Conservation (phyloP, 2,888 invertebrate genomes). For the Cyaniris semiargus region DNA sequence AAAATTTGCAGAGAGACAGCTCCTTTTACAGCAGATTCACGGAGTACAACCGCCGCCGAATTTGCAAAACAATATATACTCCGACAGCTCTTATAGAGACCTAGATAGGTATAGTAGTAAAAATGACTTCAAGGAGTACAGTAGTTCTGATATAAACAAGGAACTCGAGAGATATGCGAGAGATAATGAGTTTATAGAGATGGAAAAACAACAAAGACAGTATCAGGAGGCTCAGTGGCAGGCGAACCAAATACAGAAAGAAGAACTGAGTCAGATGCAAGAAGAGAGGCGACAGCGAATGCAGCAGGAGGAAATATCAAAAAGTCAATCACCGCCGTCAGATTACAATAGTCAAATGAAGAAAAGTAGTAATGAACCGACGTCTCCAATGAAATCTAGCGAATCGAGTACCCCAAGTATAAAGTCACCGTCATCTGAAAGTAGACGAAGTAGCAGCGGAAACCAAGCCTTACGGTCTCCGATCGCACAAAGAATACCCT, state of each 20-base stretch:
- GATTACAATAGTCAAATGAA: constrained; percentile 61
- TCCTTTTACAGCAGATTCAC: constrained; percentile 81
- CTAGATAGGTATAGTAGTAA: constrained; percentile 72
- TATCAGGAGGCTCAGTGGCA: constrained; percentile 71
- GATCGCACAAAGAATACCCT: constrained; percentile 89
- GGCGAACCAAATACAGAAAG: constrained; percentile 59
- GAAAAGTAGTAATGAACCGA: constrained; percentile 55
- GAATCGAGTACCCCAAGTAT: constrained; percentile 73
- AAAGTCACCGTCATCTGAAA: constrained; percentile 75
- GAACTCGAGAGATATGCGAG: constrained; percentile 65
- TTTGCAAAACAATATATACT: constrained; percentile 74
- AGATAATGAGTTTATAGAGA: constrained; percentile 67
- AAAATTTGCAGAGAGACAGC: constrained; percentile 82
- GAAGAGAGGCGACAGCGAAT: constrained; percentile 62
- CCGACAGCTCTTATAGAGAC: constrained; percentile 72
- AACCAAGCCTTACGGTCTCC: constrained; percentile 88
- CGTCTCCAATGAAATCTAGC: constrained; percentile 74
- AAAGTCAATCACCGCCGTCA: constrained; percentile 61
- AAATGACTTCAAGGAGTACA: constrained; percentile 70
- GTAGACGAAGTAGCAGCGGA: constrained; percentile 74
- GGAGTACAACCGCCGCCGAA: constrained; percentile 77
- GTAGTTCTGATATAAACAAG: constrained; percentile 66
- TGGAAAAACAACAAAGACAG: constrained; percentile 64
- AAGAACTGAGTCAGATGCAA: constrained; percentile 51
- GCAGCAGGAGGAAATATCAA: constrained; percentile 59